Conservation (phyloP, 2,113 vertebrate species). For the Nycticorax nycticorax region DNA sequence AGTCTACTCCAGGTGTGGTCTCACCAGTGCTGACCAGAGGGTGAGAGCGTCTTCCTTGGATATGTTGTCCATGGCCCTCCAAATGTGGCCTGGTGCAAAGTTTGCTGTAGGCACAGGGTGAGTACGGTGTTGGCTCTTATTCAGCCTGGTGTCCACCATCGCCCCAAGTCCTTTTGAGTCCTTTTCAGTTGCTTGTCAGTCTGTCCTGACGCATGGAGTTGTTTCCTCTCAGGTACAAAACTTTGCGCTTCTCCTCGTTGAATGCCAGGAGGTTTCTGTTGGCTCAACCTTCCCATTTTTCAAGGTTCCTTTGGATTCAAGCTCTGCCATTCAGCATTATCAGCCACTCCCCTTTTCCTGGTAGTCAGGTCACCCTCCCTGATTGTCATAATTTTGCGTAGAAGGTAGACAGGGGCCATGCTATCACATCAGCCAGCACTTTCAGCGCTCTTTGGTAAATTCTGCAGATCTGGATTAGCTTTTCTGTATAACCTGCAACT, state of each 20-base stretch:
- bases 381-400: neutral
- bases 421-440: neutral
- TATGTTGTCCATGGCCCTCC: neutral
- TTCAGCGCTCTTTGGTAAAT: neutral
- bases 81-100: neutral
- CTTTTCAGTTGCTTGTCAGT: neutral
- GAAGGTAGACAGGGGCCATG: neutral
- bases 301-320: neutral
- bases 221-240: neutral
- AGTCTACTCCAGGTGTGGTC: neutral
- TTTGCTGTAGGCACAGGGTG: neutral
- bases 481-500: neutral
- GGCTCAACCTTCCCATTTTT: neutral
- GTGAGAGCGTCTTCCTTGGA: neutral
- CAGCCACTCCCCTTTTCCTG: neutral
- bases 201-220: neutral
- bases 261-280: neutral
- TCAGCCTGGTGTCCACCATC: neutral
- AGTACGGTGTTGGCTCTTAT: fast-evolving
- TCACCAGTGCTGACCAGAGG: neutral
- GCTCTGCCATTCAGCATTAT: neutral
- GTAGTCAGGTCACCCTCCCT: neutral
- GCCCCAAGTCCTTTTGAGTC: neutral
- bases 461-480: neutral
- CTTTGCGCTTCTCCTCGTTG: neutral